These are phyloP conservation scores for Ashinkailepas kermadecensis DNA, from an alignment of 2,888 invertebrate genomes.

Conservation along the genomic window DNA sequence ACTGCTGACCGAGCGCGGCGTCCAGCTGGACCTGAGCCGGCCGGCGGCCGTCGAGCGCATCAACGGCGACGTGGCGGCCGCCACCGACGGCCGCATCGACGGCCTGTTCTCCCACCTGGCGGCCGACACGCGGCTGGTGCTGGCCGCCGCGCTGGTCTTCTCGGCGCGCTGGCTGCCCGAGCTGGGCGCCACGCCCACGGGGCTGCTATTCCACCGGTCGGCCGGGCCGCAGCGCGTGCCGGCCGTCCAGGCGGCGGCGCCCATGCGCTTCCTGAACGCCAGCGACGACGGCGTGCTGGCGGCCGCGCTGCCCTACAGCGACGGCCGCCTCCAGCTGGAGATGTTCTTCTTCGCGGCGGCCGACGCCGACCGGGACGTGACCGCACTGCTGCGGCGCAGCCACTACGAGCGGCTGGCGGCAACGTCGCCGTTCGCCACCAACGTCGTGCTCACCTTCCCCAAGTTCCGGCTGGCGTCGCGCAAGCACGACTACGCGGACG, in stretches of 20 bases:
- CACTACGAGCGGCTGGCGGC: constrained; percentile 59
- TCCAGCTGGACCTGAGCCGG: background rate
- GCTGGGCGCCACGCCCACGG: background rate
- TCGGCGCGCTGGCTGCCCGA: background rate
- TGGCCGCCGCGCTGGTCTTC: background rate
- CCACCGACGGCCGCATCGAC: background rate
- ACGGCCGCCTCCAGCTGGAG: background rate
- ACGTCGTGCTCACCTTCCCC: background rate
- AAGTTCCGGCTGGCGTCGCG: background rate
- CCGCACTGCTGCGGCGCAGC: constrained; percentile 42
- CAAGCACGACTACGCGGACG: constrained; percentile 49
- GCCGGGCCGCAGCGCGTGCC: background rate
- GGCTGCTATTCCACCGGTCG: background rate
- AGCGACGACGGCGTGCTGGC: background rate
- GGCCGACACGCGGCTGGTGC: background rate
- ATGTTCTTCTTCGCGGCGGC: constrained; percentile 11
- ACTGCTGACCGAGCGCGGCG: background rate
- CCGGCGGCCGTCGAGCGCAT: background rate
- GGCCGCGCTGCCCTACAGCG: background rate
- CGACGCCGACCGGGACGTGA: background rate
- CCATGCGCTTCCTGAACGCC: constrained; percentile 1
- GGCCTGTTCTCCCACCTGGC: background rate
- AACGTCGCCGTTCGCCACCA: constrained; percentile 33
- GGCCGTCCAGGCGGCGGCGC: background rate
- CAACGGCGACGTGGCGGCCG: background rate